Evolutionary conservation across 1,140 invertebrate genomes (phyloP).

Genomic region (Nasonia longicornis): DNA sequence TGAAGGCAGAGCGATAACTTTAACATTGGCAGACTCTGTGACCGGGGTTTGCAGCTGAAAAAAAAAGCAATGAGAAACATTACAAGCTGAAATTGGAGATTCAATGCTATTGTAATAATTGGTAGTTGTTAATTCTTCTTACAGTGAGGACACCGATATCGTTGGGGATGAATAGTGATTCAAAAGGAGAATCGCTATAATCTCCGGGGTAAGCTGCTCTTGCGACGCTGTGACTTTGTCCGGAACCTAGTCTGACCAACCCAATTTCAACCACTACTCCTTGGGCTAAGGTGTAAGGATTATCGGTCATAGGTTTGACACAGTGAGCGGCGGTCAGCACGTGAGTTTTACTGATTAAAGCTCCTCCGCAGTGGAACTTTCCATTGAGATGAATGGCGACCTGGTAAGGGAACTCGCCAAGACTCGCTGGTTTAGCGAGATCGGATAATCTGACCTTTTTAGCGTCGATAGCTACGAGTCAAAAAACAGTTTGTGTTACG

Average conservation of each 20-base stretch:
- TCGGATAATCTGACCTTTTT: neutral
- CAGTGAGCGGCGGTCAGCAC: conserved; percentile 21
- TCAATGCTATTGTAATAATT: neutral
- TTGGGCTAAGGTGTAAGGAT: neutral
- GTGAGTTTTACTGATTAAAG: conserved; percentile 1
- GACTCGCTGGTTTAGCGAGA: neutral
- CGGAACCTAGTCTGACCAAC: neutral
- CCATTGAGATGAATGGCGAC: conserved; percentile 8
- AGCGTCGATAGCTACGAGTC: neutral
- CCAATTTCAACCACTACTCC: neutral
- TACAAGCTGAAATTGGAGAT: neutral
- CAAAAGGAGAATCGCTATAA: too few species aligned
- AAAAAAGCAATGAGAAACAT: neutral
- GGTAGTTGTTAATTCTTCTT: neutral
- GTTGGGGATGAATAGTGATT: neutral
- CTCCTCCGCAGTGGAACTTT: neutral
- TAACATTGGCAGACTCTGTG: neutral
- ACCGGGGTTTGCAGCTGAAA: neutral
- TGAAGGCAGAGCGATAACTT: neutral
- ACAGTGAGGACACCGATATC: conserved; percentile 9
- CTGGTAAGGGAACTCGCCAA: conserved; percentile 12
- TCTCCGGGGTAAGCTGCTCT: neutral
- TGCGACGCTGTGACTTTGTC: neutral
- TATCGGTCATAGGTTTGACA: neutral
- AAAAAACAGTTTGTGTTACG: neutral